Percentiles rank a stretch among this genome's conserved stretches.
Conservation (phyloP, 1,140 invertebrate genomes). For the Pissodes strobi region DNA sequence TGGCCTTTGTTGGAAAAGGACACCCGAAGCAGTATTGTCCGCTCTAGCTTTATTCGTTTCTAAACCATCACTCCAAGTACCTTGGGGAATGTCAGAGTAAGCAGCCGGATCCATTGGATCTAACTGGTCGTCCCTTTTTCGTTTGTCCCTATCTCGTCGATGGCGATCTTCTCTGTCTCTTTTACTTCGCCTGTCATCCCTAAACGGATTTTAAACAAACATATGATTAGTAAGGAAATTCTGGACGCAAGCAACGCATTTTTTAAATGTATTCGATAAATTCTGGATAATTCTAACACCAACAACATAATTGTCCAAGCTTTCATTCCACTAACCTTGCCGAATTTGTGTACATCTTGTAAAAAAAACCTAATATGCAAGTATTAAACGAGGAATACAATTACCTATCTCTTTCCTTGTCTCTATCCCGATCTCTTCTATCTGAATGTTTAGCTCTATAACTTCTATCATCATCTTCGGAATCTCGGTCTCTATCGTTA, state of each 20-base stretch:
- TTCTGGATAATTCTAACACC: no score
- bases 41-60: slow-evolving; percentile 70
- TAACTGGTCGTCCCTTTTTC: slow-evolving; percentile 61
- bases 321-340: no score
- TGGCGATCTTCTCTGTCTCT: slow-evolving; percentile 42
- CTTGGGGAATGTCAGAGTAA: slow-evolving; percentile 82
- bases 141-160: slow-evolving; percentile 38
- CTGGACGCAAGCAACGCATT: neutral
- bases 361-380: no score
- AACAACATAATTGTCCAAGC: no score
- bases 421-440: slow-evolving; percentile 37
- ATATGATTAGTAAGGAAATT: slow-evolving; percentile 1
- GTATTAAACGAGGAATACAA: no score
- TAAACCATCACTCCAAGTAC: slow-evolving; percentile 82
- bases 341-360: no score
- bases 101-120: slow-evolving; percentile 91
- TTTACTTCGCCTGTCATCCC: slow-evolving; percentile 32
- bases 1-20: slow-evolving; percentile 85
- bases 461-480: slow-evolving; percentile 42
- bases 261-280: slow-evolving; percentile 7
- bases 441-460: slow-evolving; percentile 38
- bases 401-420: slow-evolving; percentile 14
- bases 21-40: slow-evolving; percentile 87
- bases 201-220: slow-evolving; percentile 13
- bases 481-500: slow-evolving; percentile 31